phyloP scores from a whole-genome alignment of 2,113 vertebrate species.

The Myrmophylax atrothorax region DNA sequence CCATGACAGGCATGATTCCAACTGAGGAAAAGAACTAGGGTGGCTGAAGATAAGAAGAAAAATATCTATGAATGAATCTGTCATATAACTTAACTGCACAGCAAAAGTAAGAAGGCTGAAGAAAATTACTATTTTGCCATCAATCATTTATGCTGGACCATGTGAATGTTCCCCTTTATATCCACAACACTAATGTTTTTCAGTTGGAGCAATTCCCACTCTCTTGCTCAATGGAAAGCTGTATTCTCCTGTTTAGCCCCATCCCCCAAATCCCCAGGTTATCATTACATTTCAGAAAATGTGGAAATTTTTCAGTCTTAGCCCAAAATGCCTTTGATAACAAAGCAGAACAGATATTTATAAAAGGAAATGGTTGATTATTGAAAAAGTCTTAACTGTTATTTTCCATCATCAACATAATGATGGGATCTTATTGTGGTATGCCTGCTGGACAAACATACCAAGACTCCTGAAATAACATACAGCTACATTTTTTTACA shows the following conservation, averaged over 20 bases:
- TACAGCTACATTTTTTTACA: not conserved
- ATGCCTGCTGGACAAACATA: not conserved
- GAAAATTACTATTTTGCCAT: not conserved
- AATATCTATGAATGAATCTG: not conserved
- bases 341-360: slow-evolving; percentile 34
- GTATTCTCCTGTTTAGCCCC: not conserved
- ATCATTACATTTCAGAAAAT: not conserved
- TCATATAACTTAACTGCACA: not conserved
- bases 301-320: not conserved
- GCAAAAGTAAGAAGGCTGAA: not conserved
- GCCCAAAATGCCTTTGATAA: slow-evolving; percentile 19
- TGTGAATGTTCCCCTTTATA: not conserved
- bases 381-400: not conserved
- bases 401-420: slow-evolving; percentile 48
- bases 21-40: not conserved
- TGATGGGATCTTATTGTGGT: slow-evolving; percentile 29
- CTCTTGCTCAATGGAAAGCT: not conserved
- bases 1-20: not conserved
- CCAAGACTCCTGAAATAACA: slow-evolving; percentile 22
- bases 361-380: slow-evolving; percentile 11
- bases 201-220: not conserved
- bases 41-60: not conserved
- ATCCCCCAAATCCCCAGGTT: not conserved
- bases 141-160: not conserved
- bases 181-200: not conserved